Evolutionary conservation across 2,888 invertebrate species (phyloP), one percentile per base, ranked within the genome.

Genomic region (Ametastegia equiseti): DNA sequence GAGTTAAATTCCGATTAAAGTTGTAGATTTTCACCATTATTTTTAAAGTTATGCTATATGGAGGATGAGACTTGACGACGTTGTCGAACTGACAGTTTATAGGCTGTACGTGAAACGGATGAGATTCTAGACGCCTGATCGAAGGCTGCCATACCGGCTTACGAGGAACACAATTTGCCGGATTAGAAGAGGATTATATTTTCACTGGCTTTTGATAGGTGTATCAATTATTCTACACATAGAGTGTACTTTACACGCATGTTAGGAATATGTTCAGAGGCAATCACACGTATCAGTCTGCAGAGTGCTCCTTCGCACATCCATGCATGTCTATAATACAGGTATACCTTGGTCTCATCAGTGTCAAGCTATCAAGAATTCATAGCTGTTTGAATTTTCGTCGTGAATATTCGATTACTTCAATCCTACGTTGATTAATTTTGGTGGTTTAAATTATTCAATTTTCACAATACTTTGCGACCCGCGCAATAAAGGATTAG

Each of bases 351-450:
- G n/a, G n/a, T n/a, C n/a, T n/a, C n/a, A n/a, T 4, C 19, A 39
- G 39, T 71, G 71, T 71, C 47, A 67, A 75, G 54, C 54, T 75
- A 75, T 75, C 54, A 33, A 54, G 27, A 75, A 75, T 75, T 75
- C 54, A 75, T 75, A 50, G 75, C 45, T 54, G 50, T 75, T 75
- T 33, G 36, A 75, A 75, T 75, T 75, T 75, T 75, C 75, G 19
- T 75, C 75, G 54, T 75, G 75, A 75, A 75, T 75, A 75, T 75
- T 75, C 75, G n/a, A 67, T 33, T 71, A 71, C 30, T 1, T 45
- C 19, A 11, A 15, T 71, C 13, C 19, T 19, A 19, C n/a, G 1
- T 19, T 6, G 0, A 3, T 1, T n/a, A 54, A 54, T 54, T 4
- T 54, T 5, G 15, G 54, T 13, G 50, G 65, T 33, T 33, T 36